Conservation (phyloP, 2,113 vertebrate genomes). For the Prolemur simus region DNA sequence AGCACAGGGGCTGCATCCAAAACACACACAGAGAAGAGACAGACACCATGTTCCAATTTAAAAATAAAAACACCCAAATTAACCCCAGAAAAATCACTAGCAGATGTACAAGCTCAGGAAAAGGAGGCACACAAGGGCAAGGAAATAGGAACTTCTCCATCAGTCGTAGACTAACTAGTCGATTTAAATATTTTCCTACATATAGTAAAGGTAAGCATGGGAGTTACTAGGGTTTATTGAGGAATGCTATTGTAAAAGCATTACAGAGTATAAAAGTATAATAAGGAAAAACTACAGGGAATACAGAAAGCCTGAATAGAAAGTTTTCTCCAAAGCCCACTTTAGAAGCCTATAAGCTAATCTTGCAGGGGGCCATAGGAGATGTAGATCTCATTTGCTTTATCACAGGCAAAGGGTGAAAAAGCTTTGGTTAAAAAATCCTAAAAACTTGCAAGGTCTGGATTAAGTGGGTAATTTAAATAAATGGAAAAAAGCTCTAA, state of each 20-base stretch:
- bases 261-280: background rate
- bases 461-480: background rate
- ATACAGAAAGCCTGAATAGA: background rate
- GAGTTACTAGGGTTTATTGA: conserved; percentile 11
- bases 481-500: background rate
- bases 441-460: background rate
- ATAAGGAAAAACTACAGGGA: background rate
- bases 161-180: background rate
- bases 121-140: conserved; percentile 62
- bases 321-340: conserved; percentile 20
- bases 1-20: conserved; percentile 76
- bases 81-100: conserved; percentile 75
- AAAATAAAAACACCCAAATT: conserved; percentile 77
- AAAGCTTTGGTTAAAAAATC: background rate
- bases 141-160: conserved; percentile 45
- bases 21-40: conserved; percentile 77
- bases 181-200: conserved; percentile 51
- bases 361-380: background rate
- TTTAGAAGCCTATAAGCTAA: background rate
- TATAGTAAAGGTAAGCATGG: conserved; percentile 11
- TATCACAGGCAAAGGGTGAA: background rate
- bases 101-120: conserved; percentile 67
- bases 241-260: background rate
- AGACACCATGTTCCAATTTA: conserved; percentile 80
- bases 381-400: background rate